Evolutionary conservation across 2,113 vertebrate genomes (phyloP).

Genomic region (Chlorodrepanis virens): DNA sequence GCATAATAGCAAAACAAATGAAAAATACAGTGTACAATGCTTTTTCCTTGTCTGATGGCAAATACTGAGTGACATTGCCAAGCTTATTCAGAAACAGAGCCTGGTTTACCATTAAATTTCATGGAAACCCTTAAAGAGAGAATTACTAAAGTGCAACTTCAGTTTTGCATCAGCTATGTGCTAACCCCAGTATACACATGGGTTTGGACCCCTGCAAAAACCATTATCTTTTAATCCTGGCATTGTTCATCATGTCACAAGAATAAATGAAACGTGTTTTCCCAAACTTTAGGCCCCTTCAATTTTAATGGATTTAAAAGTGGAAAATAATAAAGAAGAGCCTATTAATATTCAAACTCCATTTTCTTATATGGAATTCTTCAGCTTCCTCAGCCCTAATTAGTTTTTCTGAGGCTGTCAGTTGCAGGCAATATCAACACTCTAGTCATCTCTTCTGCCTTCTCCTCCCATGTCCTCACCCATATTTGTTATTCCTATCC

Average conservation of each 20-base stretch:
- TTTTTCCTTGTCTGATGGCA: slow-evolving; percentile 7
- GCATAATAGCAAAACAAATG: slow-evolving; percentile 48
- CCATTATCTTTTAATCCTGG: neutral
- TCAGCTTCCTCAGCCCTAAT: neutral
- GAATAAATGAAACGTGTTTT: slow-evolving; percentile 1
- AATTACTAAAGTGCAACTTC: neutral
- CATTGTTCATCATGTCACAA: neutral
- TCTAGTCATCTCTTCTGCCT: neutral
- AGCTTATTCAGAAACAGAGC: neutral
- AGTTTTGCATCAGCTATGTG: neutral
- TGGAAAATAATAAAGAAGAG: neutral
- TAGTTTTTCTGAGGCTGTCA: slow-evolving; percentile 14
- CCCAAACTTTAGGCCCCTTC: slow-evolving; percentile 39
- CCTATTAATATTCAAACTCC: slow-evolving; percentile 23
- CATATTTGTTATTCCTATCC: neutral
- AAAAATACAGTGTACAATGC: neutral
- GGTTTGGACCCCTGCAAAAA: neutral
- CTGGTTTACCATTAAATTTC: neutral
- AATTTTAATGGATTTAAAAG: slow-evolving; percentile 12
- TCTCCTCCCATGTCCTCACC: slow-evolving; percentile 1
- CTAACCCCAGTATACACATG: neutral
- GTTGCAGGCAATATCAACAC: neutral
- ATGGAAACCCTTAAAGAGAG: neutral
- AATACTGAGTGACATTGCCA: neutral
- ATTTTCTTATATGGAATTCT: slow-evolving; percentile 26